phyloP scores from a whole-genome alignment of 2,888 invertebrate species.

The Lithophane semibrunnea region DNA sequence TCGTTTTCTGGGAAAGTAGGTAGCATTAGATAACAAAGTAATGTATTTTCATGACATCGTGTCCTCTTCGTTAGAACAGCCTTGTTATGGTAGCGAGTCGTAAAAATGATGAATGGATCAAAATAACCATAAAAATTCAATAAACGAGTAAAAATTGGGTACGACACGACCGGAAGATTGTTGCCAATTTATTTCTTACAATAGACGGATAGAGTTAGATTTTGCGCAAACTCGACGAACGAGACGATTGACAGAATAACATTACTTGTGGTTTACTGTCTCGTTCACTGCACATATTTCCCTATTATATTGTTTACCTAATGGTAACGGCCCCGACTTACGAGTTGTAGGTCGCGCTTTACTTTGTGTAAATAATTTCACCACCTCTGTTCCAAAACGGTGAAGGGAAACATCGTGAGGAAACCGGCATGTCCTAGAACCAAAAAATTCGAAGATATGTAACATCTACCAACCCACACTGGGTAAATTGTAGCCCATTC shows the following conservation, averaged over 20 bases:
- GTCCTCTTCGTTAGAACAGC: conserved; percentile 62
- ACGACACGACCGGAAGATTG: conserved; percentile 67
- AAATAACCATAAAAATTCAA: conserved; percentile 82
- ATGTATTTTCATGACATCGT: conserved; percentile 44
- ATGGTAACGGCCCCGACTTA: no score
- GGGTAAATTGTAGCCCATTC: no score
- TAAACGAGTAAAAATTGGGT: conserved; percentile 76
- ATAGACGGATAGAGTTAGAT: conserved; percentile 57
- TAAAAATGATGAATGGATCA: conserved; percentile 77
- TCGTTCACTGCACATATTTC: conserved; percentile 25
- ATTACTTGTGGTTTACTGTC: conserved; percentile 52
- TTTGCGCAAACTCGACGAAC: conserved; percentile 54
- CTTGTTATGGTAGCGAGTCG: conserved; percentile 72
- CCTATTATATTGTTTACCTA: conserved; percentile 19
- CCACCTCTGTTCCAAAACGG: no score
- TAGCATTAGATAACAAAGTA: conserved; percentile 21
- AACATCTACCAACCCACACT: no score
- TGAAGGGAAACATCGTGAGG: no score
- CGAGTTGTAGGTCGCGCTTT: no score
- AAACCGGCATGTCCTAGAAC: no score
- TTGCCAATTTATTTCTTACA: conserved; percentile 72
- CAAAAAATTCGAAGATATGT: no score
- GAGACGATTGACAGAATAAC: conserved; percentile 55
- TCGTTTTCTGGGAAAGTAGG: conserved; percentile 6
- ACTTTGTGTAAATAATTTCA: no score